Evolutionary conservation across 2,797 vertebrate genomes (phyloP).

Genomic region (Sebastes kiyomatsui): DNA sequence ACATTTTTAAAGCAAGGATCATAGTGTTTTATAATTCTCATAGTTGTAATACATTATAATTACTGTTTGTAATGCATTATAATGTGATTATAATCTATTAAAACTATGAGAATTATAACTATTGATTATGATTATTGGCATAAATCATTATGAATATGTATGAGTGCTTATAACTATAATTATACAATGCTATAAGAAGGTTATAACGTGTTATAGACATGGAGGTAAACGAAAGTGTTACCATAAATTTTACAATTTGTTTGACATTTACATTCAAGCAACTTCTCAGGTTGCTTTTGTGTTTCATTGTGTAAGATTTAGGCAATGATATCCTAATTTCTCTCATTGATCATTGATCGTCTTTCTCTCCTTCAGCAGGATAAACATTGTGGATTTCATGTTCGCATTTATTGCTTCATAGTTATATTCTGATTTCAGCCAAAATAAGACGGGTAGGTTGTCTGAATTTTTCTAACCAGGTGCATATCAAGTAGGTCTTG

Average conservation of each 20-base stretch:
- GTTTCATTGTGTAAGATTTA: background rate
- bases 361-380: background rate
- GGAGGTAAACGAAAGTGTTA: too few relatives aligned
- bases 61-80: too few relatives aligned
- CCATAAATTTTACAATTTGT: background rate
- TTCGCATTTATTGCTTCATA: background rate
- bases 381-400: background rate
- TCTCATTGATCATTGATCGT: background rate
- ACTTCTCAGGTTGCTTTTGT: background rate
- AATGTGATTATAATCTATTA: too few relatives aligned
- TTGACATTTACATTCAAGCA: background rate
- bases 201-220: too few relatives aligned
- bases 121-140: too few relatives aligned
- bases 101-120: too few relatives aligned
- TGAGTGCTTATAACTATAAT: too few relatives aligned
- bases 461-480: background rate
- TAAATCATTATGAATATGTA: too few relatives aligned
- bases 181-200: too few relatives aligned
- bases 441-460: background rate
- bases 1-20: too few relatives aligned
- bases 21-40: too few relatives aligned
- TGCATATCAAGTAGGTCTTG: slow-evolving; percentile 1
- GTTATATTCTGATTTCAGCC: background rate
- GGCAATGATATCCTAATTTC: background rate
- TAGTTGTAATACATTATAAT: too few relatives aligned